Evolutionary conservation across 1,140 invertebrate species (phyloP), one percentile per base, ranked within the genome.

Genomic region (Araneus ventricosus): DNA sequence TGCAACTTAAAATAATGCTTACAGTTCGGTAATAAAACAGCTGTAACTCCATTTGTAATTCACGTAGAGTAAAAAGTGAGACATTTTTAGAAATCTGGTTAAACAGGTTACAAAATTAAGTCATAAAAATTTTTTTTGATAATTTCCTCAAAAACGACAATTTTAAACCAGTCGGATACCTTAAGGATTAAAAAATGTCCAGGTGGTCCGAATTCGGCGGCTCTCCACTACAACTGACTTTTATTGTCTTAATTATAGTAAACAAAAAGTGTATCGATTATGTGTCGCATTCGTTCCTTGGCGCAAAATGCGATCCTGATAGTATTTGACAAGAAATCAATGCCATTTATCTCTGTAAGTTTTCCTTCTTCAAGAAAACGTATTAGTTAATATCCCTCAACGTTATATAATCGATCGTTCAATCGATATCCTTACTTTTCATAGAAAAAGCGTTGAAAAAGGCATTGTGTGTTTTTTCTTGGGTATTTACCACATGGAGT

Each of bases 401-500:
- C 37, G 8, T 8, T 41, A 24, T 27, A 82, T 22, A 10, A 41
- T 82, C 20, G 37, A 82, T 82, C 24, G 17, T 41, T n/a, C 41
- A 22, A 82, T 27, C 79, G 39, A 82, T 82, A 45, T 41, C 6
- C 41, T 37, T 22, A 45, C 37, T 45, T 41, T 82, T 82, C 79
- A n/a, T 10, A 45, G 34, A 45, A 37, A 41, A 82, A 41, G 41
- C 22, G n/a, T 5, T 41, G 22, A 20, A 45, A n/a, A 82, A 82
- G 39, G 14, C 20, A 0, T 82, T 82, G 39, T n/a, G 22, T 39
- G 22, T 82, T 82, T 82, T 82, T n/a, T 27, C 80, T 52, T 82
- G n/a, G 39, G 37, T 45, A 45, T 41, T 52, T 82, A 82, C 80
- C 80, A 30, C 80, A 82, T 34, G 41, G 24, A 88, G 63, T 88